A percentile compares a stretch with the other conserved stretches of the same genome.
These are phyloP conservation scores for Pantherophis alleghaniensis DNA, from an alignment of 2,797 vertebrate genomes.

Conservation along the genomic window DNA sequence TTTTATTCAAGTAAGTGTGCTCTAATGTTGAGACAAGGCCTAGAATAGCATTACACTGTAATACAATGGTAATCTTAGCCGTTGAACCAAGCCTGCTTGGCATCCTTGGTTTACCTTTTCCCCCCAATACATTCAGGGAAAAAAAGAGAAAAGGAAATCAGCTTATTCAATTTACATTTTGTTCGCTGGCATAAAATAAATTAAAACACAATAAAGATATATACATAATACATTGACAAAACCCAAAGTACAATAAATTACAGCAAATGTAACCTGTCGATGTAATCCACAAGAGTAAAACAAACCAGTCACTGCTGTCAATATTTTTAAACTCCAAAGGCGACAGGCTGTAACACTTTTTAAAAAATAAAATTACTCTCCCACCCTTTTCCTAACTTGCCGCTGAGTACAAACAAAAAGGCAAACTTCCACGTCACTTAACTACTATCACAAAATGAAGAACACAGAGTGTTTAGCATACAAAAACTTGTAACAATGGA, in stretches of 20 bases:
- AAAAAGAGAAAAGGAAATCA: conserved; percentile 64
- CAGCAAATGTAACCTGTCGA: conserved; percentile 64
- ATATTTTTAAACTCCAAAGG: conserved; percentile 60
- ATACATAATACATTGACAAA: conserved; percentile 69
- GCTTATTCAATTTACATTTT: conserved; percentile 76
- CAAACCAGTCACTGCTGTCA: conserved; percentile 66
- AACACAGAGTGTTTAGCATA: conserved; percentile 51
- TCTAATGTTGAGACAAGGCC: conserved; percentile 88
- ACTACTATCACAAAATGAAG: conserved; percentile 56
- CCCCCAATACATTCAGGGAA: conserved; percentile 74
- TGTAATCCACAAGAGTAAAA: conserved; percentile 67
- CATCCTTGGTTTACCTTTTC: conserved; percentile 70
- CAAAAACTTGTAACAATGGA: conserved; percentile 21
- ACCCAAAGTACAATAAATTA: conserved; percentile 69
- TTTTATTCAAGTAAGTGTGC: conserved; percentile 91
- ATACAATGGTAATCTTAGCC: conserved; percentile 75
- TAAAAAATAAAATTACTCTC: conserved; percentile 51
- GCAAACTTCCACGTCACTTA: conserved; percentile 63
- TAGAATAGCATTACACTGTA: conserved; percentile 79
- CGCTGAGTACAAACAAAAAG: conserved; percentile 61
- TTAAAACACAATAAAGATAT: conserved; percentile 74
- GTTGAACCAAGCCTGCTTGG: conserved; percentile 84
- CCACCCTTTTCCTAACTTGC: conserved; percentile 57
- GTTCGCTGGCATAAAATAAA: conserved; percentile 74
- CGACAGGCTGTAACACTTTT: conserved; percentile 59